Percentiles rank a stretch among this genome's conserved stretches.
phyloP scores from a whole-genome alignment of 2,797 vertebrate genomes.

The Megalops cyprinoides region DNA sequence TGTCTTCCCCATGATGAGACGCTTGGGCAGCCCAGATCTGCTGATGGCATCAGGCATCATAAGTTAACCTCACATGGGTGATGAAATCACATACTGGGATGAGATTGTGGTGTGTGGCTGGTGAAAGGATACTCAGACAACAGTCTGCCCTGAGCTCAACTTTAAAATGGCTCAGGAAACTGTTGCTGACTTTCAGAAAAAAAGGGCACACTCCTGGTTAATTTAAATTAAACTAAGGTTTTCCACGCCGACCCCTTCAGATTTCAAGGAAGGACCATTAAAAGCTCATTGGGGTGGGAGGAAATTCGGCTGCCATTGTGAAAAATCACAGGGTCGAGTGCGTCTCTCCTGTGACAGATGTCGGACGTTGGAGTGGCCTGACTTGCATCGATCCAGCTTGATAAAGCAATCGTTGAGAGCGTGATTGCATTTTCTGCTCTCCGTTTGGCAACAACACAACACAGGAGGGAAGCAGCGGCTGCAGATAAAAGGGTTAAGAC shows the following conservation, averaged over 20 bases:
- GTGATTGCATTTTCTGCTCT: not conserved
- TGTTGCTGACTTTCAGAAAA: not conserved
- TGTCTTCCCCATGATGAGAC: not conserved
- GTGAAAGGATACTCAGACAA: not conserved
- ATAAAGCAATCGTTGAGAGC: not conserved
- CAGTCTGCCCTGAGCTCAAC: conserved; percentile 1
- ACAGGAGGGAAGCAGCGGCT: too few species aligned
- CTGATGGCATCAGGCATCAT: not conserved
- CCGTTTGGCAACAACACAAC: too few species aligned
- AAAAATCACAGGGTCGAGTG: not conserved
- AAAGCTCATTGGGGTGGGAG: not conserved
- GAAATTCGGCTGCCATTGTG: not conserved
- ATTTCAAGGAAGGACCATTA: not conserved
- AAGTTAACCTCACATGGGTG: not conserved
- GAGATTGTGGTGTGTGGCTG: not conserved
- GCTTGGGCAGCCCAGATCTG: conserved; percentile 1
- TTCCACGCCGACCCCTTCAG: too few species aligned
- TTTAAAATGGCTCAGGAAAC: not conserved
- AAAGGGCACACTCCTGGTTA: too few species aligned
- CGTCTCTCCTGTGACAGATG: not conserved
- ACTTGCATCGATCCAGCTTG: not conserved
- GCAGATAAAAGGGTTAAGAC: too few species aligned
- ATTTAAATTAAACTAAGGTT: too few species aligned
- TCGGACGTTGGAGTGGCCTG: not conserved
- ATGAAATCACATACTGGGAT: not conserved